Conservation (phyloP, 2,113 vertebrate species). For the Plecturocebus donacophilus region DNA sequence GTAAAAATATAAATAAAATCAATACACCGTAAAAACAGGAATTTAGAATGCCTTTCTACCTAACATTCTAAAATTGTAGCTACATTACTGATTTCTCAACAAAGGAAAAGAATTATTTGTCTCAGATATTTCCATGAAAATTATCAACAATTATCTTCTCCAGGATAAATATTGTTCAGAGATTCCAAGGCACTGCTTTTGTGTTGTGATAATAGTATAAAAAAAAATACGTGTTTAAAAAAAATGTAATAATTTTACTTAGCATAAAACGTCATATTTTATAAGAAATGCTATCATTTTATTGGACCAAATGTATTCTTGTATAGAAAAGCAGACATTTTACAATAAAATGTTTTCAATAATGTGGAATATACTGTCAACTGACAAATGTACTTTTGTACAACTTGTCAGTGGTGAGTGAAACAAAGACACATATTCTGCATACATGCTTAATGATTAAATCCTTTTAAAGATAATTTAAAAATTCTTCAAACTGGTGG, state of each 20-base stretch:
- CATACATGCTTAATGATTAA: background rate
- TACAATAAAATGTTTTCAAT: slow-evolving; percentile 19
- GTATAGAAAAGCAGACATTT: background rate
- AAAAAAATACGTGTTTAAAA: background rate
- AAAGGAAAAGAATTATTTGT: background rate
- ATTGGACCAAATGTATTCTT: background rate
- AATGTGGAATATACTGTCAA: background rate
- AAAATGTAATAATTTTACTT: slow-evolving; percentile 35
- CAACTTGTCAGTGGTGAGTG: background rate
- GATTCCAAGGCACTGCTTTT: background rate
- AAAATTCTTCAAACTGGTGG: too few species aligned
- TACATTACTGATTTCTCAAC: background rate
- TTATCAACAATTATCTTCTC: background rate
- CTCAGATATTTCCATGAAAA: background rate
- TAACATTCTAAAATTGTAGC: background rate
- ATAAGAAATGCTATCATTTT: background rate
- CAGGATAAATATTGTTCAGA: background rate
- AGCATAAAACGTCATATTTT: background rate
- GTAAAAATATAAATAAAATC: slow-evolving; percentile 30
- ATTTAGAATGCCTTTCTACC: background rate
- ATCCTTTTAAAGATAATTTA: too few species aligned
- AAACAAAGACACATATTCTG: background rate
- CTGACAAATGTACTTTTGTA: slow-evolving; percentile 27
- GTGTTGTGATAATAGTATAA: background rate
- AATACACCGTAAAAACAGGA: background rate